Base-by-base conservation (phyloP, 2,888 invertebrate genomes). In the Erebia epiphron region DNA sequence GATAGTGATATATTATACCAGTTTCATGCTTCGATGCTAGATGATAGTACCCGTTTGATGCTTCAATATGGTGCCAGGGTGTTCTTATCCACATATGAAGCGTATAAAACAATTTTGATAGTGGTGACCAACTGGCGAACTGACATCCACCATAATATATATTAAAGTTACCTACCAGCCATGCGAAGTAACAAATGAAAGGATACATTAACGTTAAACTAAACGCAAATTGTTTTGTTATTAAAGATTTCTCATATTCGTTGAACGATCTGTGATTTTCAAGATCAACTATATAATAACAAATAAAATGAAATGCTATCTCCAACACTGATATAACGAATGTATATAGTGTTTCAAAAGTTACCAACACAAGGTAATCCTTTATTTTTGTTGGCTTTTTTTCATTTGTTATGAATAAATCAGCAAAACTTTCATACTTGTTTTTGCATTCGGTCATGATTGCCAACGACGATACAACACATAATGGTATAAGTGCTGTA, bases 231-330 rank as follows among this genome's bases (percentile, higher is more conserved):
- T 81, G 77, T 77, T 90, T 90, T 66, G 80, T 81, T 61, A 88
- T 82, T 72, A 82, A 85, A 2, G 88, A 82, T 69, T 85, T 81
- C 58, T 86, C 82, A 73, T 82, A 86, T 56, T 84, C 81, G 7
- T 77, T 69, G 72, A 85, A 81, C 0, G 87, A 87, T 70, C 85
- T 80, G 63, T 86, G 88, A 75, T 87, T 87, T 77, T 91, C 90
- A 66, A 82, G 74, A 43, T 82, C 75, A 7, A 86, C 88, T 70
- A 89, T 69, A 73, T 73, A 73, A 57, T 83, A 67, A 9, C 61
- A 65, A 35, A 74, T 9, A 3, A 16, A 41, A 52, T 70, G 18
- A 54, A 70, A 63, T 21, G 63, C 56, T 54, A 35, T 52, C 56
- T 67, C 70, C 1, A 62, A 43, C 4, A 43, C 54, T 13, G 70